Base-by-base conservation (phyloP, 2,797 vertebrate species). In the Acomys russatus region DNA sequence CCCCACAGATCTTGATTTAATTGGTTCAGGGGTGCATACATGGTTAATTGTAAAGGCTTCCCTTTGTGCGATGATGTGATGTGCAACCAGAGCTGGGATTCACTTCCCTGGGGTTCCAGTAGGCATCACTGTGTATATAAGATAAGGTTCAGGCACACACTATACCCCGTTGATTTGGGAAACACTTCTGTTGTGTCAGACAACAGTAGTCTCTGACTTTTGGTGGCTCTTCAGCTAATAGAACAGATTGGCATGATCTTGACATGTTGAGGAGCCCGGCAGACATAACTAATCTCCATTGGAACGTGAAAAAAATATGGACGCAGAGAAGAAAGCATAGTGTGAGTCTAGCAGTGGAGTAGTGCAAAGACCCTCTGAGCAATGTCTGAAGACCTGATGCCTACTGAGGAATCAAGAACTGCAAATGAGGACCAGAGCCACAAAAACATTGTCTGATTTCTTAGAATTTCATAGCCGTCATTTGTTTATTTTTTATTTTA, bases 361-460 rank as follows among this genome's bases (percentile, higher is more conserved):
- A 49, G 33, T 22, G 66, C 64, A 70, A 59, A 49, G 59, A 22
- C 61, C 68, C 64, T 33, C 78, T 25, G 54, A 44, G 4, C 1
- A 30, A 22, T 14, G 35, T 71, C 73, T 59, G 44, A 96, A 49
- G 56, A 66, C 11, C 76, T 25, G 33, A 85, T 8, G 2, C 63
- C 38, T 54, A 85, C 68, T 0, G 25, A 95, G 38, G 90, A 96
- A 54, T 71, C 54, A 23, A 84, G 79, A 89, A 64, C 71, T 61
- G 71, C 20, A 80, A 79, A 91, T 73, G 68, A 91, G 68, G 85
- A 86, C 63, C 22, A 6, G 63, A 91, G 83, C 30, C 93, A 44
- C 74, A 71, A 94, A 95, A 90, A 90, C 28, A 71, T 59, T 66
- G 63, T 80, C 94, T 6, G 54, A 93, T 92, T 96, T 96, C 83